phyloP scores from a whole-genome alignment of 1,140 invertebrate genomes.

The Pristionchus pacificus region DNA sequence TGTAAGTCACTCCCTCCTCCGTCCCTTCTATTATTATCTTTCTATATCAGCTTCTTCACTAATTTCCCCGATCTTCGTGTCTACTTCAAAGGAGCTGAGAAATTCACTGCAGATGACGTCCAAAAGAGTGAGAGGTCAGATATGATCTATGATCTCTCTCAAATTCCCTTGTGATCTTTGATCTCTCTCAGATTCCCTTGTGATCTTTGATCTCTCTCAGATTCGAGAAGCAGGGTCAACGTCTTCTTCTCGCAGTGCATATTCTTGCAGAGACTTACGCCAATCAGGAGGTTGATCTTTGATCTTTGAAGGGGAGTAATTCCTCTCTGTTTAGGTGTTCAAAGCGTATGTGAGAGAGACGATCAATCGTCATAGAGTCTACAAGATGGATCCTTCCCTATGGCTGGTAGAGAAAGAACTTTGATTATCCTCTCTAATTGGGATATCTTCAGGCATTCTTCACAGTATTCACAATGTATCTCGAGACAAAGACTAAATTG shows the following conservation, averaged over 20 bases:
- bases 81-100: conserved; percentile 45
- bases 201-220: too few relatives aligned
- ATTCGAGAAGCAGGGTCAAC: conserved; percentile 48
- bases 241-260: conserved; percentile 45
- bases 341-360: conserved; percentile 40
- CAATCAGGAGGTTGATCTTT: too few relatives aligned
- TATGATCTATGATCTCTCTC: too few relatives aligned
- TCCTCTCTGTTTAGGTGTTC: too few relatives aligned
- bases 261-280: conserved; percentile 38
- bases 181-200: too few relatives aligned
- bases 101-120: conserved; percentile 44
- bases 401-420: conserved; percentile 35
- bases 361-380: conserved; percentile 37
- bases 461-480: conserved; percentile 37
- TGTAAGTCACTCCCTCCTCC: too few relatives aligned
- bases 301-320: too few relatives aligned
- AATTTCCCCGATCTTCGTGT: conserved; percentile 44
- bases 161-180: too few relatives aligned
- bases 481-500: conserved; percentile 17
- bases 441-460: conserved; percentile 35
- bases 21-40: too few relatives aligned
- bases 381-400: conserved; percentile 41
- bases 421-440: too few relatives aligned
- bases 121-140: conserved; percentile 43
- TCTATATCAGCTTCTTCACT: conserved; percentile 31